Evolutionary conservation across 2,888 invertebrate species (phyloP).

Genomic region (Philereme transversata): DNA sequence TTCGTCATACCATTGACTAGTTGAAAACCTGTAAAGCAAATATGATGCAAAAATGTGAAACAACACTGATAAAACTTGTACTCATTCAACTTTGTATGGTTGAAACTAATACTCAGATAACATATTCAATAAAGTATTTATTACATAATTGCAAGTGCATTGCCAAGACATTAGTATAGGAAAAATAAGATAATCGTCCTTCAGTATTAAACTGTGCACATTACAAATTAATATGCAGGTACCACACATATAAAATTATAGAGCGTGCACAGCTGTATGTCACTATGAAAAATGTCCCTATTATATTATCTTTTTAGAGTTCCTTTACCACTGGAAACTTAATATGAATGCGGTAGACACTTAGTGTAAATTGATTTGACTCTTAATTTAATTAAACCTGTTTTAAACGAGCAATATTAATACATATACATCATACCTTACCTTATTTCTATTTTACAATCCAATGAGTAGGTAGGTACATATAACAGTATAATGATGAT

Average conservation of each 20-base stretch:
- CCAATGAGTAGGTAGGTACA: too few relatives aligned
- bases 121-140: not conserved
- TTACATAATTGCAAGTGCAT: slow-evolving; percentile 13
- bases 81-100: slow-evolving; percentile 11
- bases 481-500: too few relatives aligned
- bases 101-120: not conserved
- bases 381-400: too few relatives aligned
- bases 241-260: slow-evolving; percentile 14
- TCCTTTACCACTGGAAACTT: not conserved
- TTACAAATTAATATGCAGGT: slow-evolving; percentile 7
- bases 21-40: slow-evolving; percentile 85
- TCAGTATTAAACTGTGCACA: slow-evolving; percentile 4
- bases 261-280: not conserved
- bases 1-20: slow-evolving; percentile 93
- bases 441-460: too few relatives aligned
- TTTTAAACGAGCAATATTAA: too few relatives aligned
- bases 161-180: slow-evolving; percentile 9
- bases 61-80: not conserved
- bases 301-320: slow-evolving; percentile 6
- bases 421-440: too few relatives aligned
- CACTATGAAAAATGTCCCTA: slow-evolving; percentile 2
- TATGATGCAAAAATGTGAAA: too few relatives aligned
- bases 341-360: too few relatives aligned
- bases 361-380: too few relatives aligned
- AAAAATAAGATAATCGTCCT: slow-evolving; percentile 5